Evolutionary conservation across 2,888 invertebrate genomes (phyloP), one percentile per base, ranked within the genome.

Genomic region (Lithophane semibrunnea): DNA sequence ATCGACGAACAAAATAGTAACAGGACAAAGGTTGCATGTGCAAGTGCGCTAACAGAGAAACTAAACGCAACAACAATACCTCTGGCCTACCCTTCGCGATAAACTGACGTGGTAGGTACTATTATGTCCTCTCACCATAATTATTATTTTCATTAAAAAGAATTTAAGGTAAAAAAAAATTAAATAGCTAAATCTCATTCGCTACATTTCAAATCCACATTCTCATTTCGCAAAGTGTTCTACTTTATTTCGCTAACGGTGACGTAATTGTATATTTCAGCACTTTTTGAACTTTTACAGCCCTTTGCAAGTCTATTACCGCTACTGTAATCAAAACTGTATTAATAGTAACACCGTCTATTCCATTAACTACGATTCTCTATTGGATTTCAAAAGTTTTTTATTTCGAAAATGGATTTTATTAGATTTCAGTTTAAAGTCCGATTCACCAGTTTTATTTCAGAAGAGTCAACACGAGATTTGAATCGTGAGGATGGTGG

Each of bases 351-450:
- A 72, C 64, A 42, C 18, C n/a, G 16, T 63, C 16, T 24, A 63
- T 69, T 75, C 44, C 18, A 29, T 79, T 63, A 49, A 42, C 60
- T 65, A 42, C 24, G 16, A 60, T 47, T 58, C 47, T 64, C 37
- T 29, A 76, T 66, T 49, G 56, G 37, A 5, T 44, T 71, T 49
- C 7, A 58, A 69, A 70, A 37, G 7, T 73, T 49, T 79, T 77
- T 73, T 29, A 58, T 54, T 37, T 12, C 42, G n/a, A 61, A 75
- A 79, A 56, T 75, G 16, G 42, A 49, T 61, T 63, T 65, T 24
- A 80, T 69, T 72, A 52, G 24, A 69, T 72, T 80, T 56, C 37
- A 80, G 64, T 63, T 84, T 60, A 49, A 9, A 64, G 54, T 68
- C 77, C 29, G 16, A 61, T 29, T 70, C n/a, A 73, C 42, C n/a